phyloP scores from a whole-genome alignment of 2,888 invertebrate species.

The Drosophila rellima region DNA sequence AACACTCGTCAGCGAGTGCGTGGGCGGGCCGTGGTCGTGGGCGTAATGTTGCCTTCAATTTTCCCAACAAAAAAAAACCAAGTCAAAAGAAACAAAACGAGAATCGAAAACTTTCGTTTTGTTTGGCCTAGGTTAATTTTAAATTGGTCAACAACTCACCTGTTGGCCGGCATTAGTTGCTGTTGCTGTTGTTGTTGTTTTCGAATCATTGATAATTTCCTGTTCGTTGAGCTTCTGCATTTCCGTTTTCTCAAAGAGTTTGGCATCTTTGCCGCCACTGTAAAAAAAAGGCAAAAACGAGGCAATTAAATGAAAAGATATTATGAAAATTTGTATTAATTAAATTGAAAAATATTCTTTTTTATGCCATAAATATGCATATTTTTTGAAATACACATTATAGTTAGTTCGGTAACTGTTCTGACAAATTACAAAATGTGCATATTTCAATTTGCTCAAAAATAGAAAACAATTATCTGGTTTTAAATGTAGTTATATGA shows the following conservation, averaged over 20 bases:
- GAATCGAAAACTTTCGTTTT: constrained; percentile 34
- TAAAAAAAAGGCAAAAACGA: constrained; percentile 21
- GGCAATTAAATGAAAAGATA: background rate
- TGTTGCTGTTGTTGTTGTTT: constrained; percentile 27
- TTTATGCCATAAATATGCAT: background rate
- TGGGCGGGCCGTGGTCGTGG: constrained; percentile 5
- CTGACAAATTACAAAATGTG: background rate
- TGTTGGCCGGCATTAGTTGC: constrained; percentile 56
- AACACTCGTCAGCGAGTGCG: constrained; percentile 6
- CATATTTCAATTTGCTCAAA: background rate
- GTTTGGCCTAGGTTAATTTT: constrained; percentile 48
- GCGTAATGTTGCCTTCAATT: constrained; percentile 14
- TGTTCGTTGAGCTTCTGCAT: constrained; percentile 68
- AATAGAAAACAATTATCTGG: background rate
- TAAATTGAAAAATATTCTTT: background rate
- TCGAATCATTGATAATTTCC: constrained; percentile 40
- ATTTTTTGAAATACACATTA: background rate
- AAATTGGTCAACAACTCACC: constrained; percentile 19
- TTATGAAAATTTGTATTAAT: background rate
- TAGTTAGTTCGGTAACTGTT: background rate
- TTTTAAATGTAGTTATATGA: too few species aligned
- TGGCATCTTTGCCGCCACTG: constrained; percentile 77
- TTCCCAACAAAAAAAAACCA: constrained; percentile 3
- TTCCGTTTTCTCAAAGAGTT: constrained; percentile 69
- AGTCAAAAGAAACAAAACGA: background rate